Evolutionary conservation across 2,888 invertebrate genomes (phyloP), one percentile per base, ranked within the genome.

Genomic region (Esperia sulphurella): DNA sequence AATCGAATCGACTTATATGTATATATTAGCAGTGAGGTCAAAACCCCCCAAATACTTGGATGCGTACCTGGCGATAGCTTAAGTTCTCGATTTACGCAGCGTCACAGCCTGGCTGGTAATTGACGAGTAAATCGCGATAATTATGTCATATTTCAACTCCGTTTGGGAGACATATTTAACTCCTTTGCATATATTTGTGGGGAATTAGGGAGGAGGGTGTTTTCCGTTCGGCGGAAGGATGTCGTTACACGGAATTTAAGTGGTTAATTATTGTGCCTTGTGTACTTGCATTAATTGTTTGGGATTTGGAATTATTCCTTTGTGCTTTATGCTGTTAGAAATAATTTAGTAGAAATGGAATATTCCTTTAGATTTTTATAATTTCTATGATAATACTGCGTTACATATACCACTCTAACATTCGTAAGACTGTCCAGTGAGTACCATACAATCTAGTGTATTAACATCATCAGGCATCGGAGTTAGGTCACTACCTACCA

Each of bases 121-220:
- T 78, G 78, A 71, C 71, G 68, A 73, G 66, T 78, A 75, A 80
- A 80, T 81, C 68, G 65, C 54, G 64, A 74, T 82, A 79, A 81
- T 79, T 68, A 72, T 69, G 67, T 73, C 71, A 77, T 78, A 80
- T 74, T 69, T 82, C 69, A 71, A 65, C 57, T 59, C 54, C 51
- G 53, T 21, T 51, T 8, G 58, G 48, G 58, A 51, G 58, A 52
- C 65, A 59, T 63, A 62, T 64, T 67, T 61, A 71, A 67, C 70
- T 65, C 59, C 63, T 65, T 65, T 57, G 65, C 66, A 65, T 72
- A 71, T 52, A 63, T 68, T 68, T 68, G 51, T 30, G 33, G 33
- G 44, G 41, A 33, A 48, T 48, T 44, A 38, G 29, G 10, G 14
- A 8, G n/a, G 38, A 43, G 46, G 12, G 38, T 42, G 46, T 50